Base-by-base conservation (phyloP, 2,113 vertebrate species). In the Nothobranchius kuhntae region DNA sequence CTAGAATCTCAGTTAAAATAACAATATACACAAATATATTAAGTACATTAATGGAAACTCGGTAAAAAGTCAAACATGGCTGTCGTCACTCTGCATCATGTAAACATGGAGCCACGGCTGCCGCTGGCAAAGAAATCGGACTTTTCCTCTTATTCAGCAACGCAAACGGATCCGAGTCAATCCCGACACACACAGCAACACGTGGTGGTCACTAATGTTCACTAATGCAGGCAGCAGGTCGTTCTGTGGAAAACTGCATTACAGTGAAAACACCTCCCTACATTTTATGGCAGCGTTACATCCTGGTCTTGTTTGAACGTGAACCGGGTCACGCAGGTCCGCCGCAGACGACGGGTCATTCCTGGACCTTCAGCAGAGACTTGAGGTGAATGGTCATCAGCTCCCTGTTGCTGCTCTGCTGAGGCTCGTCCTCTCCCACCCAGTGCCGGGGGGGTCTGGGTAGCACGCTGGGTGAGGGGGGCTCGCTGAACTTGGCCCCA, bases 361-460 rank as follows among this genome's bases (percentile, higher is more conserved):
- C 91, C 68, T 94, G 93, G 66, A 98, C 95, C 91, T 97, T 98
- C 7, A 98, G 92, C 82, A 98, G 94, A 63, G 93, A 95, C 92
- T 98, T 98, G 46, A 98, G 75, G 52, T 97, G 95, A 74, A 96
- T 92, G 47, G 93, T 93, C 94, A 97, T 98, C 80, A 95, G 81
- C 91, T 96, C 95, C 71, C 88, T 92, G 81, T 93, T 95, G 91
- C 92, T 86, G 77, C 88, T 87, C 56, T 68, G 86, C 53, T 83
- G 92, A 63, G 84, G 84, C 78, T 79, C 75, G 70, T 91, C 80
- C 1, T 86, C 83, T 42, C 94, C 95, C 73, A 98, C 94, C 96
- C 97, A 99, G 88, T 98, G 97, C 68, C 96, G 95, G 54, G 97
- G 97, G 0, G 97, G 97, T 85, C 96, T 96, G 53, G 96, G 96